Conservation (phyloP, 2,888 invertebrate species). For the Malachius bipustulatus region DNA sequence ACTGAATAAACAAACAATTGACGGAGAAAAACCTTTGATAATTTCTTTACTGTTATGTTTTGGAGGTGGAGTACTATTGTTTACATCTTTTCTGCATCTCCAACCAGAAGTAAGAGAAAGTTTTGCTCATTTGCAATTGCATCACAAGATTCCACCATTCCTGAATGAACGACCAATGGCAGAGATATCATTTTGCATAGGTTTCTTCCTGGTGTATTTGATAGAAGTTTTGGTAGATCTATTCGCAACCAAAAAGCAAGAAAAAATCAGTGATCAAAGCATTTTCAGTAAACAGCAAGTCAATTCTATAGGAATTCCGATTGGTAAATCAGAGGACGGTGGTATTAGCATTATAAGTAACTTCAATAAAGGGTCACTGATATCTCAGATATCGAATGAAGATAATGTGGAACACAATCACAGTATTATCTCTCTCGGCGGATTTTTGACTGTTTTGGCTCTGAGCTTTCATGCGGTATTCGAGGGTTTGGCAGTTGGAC, state of each 20-base stretch:
- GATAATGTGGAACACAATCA: slow-evolving; percentile 13
- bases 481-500: slow-evolving; percentile 55
- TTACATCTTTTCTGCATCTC: slow-evolving; percentile 52
- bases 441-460: slow-evolving; percentile 50
- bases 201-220: slow-evolving; percentile 52
- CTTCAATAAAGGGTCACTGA: slow-evolving; percentile 31
- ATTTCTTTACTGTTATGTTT: slow-evolving; percentile 49
- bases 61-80: slow-evolving; percentile 53
- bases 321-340: slow-evolving; percentile 32
- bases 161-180: slow-evolving; percentile 41
- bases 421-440: slow-evolving; percentile 47
- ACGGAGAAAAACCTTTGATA: slow-evolving; percentile 38
- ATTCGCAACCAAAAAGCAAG: slow-evolving; percentile 37
- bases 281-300: slow-evolving; percentile 44
- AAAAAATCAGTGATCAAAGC: slow-evolving; percentile 40
- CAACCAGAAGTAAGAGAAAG: slow-evolving; percentile 53
- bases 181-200: slow-evolving; percentile 48
- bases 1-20: slow-evolving; percentile 29
- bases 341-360: slow-evolving; percentile 30
- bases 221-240: slow-evolving; percentile 50
- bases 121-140: slow-evolving; percentile 38
- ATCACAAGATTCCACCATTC: slow-evolving; percentile 36
- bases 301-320: slow-evolving; percentile 33
- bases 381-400: slow-evolving; percentile 28
- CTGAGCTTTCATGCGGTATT: slow-evolving; percentile 57